phyloP scores from a whole-genome alignment of 2,797 vertebrate species.

The Takifugu rubripes region DNA sequence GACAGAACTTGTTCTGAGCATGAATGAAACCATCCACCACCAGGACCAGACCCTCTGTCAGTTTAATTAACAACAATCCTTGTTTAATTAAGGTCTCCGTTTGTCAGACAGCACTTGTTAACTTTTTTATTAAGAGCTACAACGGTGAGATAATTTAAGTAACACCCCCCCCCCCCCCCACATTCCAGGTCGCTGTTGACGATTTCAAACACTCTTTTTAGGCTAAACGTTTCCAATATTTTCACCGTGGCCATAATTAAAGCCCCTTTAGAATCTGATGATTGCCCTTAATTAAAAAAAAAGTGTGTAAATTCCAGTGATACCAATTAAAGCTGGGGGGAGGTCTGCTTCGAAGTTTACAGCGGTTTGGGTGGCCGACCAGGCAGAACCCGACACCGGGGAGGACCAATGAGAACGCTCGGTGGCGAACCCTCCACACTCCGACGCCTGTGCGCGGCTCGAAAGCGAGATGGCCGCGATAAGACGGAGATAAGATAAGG shows the following conservation, averaged over 20 bases:
- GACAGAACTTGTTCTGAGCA: not conserved
- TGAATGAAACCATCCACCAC: not conserved
- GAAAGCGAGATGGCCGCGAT: slow-evolving; percentile 68
- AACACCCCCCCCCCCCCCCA: no score
- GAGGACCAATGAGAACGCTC: slow-evolving; percentile 36
- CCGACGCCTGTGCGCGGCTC: slow-evolving; percentile 55
- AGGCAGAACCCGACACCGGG: slow-evolving; percentile 16
- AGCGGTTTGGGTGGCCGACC: slow-evolving; percentile 26
- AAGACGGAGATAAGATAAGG: slow-evolving; percentile 78
- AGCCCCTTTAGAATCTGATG: slow-evolving; percentile 65
- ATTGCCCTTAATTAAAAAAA: slow-evolving; percentile 66
- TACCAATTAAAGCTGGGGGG: slow-evolving; percentile 62
- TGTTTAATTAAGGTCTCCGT: slow-evolving; percentile 66
- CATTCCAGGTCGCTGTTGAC: slow-evolving; percentile 41
- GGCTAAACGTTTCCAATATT: slow-evolving; percentile 52
- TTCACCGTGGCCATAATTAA: slow-evolving; percentile 64
- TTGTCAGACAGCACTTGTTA: slow-evolving; percentile 57
- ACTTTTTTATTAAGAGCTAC: slow-evolving; percentile 55
- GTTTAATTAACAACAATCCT: slow-evolving; percentile 57
- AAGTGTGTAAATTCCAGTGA: slow-evolving; percentile 61
- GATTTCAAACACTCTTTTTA: slow-evolving; percentile 50
- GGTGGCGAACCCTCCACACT: slow-evolving; percentile 32
- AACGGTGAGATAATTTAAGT: slow-evolving; percentile 57
- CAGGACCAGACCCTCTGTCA: slow-evolving; percentile 7
- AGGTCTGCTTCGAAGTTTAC: slow-evolving; percentile 51